A percentile compares a stretch with the other conserved stretches of the same genome.
These are phyloP conservation scores for Autographa gamma DNA, from an alignment of 2,888 invertebrate species.

Conservation along the genomic window DNA sequence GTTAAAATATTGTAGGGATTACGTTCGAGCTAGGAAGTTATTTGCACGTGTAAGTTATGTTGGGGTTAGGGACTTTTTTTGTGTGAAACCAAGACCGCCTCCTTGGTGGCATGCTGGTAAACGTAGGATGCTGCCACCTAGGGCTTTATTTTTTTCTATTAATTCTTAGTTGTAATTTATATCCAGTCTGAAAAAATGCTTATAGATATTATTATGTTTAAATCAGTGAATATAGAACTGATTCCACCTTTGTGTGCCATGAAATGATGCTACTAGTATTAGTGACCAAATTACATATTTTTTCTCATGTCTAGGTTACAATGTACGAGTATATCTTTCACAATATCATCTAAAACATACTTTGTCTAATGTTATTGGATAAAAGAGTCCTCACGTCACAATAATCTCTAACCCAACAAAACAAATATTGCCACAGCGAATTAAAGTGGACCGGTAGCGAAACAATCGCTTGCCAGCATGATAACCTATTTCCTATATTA, in stretches of 20 bases:
- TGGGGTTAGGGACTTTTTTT: conserved; percentile 2
- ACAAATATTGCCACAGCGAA: conserved; percentile 36
- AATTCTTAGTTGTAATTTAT: too few relatives aligned
- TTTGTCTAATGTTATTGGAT: conserved; percentile 12
- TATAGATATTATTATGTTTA: too few relatives aligned
- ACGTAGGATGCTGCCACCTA: too few relatives aligned
- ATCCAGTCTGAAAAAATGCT: too few relatives aligned
- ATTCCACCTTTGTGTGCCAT: too few relatives aligned
- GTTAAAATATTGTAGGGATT: conserved; percentile 63
- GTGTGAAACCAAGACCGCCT: background rate
- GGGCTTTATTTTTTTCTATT: too few relatives aligned
- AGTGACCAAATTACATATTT: too few relatives aligned
- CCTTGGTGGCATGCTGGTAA: background rate
- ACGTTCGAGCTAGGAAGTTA: conserved; percentile 54
- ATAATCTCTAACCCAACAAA: conserved; percentile 15
- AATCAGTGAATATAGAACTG: too few relatives aligned
- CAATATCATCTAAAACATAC: background rate
- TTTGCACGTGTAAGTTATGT: conserved; percentile 21
- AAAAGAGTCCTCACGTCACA: conserved; percentile 3
- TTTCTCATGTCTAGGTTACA: too few relatives aligned
- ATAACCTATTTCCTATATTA: conserved; percentile 14
- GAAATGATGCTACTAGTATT: too few relatives aligned
- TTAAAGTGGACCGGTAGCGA: conserved; percentile 36
- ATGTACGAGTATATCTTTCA: too few relatives aligned
- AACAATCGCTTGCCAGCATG: conserved; percentile 19